phyloP scores from a whole-genome alignment of 2,113 vertebrate species.

The Phalacrocorax carbo region DNA sequence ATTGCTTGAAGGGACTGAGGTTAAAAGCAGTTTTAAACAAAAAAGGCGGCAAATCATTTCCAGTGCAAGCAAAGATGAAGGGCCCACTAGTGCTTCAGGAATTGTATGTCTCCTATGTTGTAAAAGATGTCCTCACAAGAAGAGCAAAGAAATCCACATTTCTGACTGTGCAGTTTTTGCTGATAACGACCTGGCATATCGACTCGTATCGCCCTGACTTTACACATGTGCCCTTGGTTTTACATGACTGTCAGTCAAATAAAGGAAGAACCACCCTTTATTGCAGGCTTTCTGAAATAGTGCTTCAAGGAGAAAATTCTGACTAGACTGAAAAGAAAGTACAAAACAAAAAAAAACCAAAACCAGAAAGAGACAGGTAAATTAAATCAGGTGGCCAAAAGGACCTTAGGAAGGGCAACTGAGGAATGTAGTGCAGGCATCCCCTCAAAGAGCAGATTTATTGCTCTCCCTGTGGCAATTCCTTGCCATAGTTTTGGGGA shows the following conservation, averaged over 20 bases:
- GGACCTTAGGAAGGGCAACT: neutral
- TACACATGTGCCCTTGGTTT: neutral
- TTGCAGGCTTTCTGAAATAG: neutral
- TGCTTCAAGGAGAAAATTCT: neutral
- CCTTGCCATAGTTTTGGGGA: neutral
- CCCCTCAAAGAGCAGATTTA: neutral
- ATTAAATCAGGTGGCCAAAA: neutral
- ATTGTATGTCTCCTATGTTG: conserved; percentile 4
- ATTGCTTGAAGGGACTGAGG: conserved; percentile 63
- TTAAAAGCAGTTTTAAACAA: conserved; percentile 40
- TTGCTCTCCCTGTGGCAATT: neutral
- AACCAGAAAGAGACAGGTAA: neutral
- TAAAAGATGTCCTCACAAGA: neutral
- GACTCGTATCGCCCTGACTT: neutral
- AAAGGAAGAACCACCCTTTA: neutral
- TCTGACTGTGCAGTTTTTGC: neutral
- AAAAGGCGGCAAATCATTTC: neutral
- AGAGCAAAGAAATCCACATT: neutral
- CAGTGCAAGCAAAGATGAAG: conserved; percentile 37
- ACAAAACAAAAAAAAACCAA: no score
- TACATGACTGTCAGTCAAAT: neutral
- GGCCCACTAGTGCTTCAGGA: conserved; percentile 31
- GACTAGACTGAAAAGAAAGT: neutral
- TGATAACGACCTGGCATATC: neutral
- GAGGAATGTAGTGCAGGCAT: neutral